phyloP scores from a whole-genome alignment of 2,797 vertebrate genomes.

The Siniperca scherzeri region DNA sequence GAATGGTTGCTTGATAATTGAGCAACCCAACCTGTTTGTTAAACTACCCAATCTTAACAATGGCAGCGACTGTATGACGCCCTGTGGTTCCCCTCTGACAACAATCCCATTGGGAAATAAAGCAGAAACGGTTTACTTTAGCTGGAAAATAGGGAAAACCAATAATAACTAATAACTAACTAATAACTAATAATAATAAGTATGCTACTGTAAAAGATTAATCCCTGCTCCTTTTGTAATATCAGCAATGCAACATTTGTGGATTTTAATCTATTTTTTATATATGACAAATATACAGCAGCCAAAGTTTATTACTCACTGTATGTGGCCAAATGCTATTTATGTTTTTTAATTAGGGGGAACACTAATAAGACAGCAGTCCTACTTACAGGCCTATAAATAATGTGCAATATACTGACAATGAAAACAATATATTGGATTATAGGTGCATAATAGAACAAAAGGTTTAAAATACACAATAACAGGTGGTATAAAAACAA shows the following conservation, averaged over 20 bases:
- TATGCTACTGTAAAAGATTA: background rate
- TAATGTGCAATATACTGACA: background rate
- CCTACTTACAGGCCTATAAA: background rate
- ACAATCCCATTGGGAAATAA: slow-evolving; percentile 16
- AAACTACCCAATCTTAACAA: background rate
- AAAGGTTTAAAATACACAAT: background rate
- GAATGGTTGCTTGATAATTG: slow-evolving; percentile 18
- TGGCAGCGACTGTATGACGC: background rate
- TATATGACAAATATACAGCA: background rate
- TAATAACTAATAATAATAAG: background rate
- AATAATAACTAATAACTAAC: slow-evolving; percentile 13
- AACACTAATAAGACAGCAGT: background rate
- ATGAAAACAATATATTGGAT: background rate
- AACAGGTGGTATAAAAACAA: slow-evolving; percentile 19
- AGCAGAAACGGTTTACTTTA: slow-evolving; percentile 17
- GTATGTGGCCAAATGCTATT: slow-evolving; percentile 16
- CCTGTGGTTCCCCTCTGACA: slow-evolving; percentile 12
- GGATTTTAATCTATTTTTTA: background rate
- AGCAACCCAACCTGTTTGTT: slow-evolving; percentile 39
- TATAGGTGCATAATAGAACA: background rate
- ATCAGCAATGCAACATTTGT: background rate
- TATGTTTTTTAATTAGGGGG: background rate
- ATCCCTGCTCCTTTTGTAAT: background rate
- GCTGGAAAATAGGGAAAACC: background rate
- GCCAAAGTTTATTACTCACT: background rate